phyloP scores from a whole-genome alignment of 1,140 invertebrate species.

The Penaeus japonicus region DNA sequence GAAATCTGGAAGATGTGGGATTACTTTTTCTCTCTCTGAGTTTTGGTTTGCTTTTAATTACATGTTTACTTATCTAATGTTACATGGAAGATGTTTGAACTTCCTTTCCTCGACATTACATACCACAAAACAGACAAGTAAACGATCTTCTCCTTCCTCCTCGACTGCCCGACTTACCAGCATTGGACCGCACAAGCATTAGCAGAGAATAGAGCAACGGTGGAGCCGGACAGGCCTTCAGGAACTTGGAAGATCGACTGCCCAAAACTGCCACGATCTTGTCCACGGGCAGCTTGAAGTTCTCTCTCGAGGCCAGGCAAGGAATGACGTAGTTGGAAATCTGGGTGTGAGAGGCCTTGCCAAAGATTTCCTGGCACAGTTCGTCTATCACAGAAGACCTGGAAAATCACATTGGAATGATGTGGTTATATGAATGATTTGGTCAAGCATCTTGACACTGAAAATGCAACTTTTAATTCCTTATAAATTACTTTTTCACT shows the following conservation, averaged over 20 bases:
- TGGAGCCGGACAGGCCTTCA: slow-evolving; percentile 24
- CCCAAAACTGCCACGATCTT: slow-evolving; percentile 28
- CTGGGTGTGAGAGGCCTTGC: slow-evolving; percentile 35
- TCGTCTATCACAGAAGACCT: slow-evolving; percentile 33
- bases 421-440: neutral
- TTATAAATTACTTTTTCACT: too few relatives aligned
- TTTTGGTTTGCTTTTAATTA: too few relatives aligned
- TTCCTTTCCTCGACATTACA: too few relatives aligned
- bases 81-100: too few relatives aligned
- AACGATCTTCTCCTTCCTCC: too few relatives aligned
- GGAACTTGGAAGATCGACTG: neutral
- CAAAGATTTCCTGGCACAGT: slow-evolving; percentile 34
- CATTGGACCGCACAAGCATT: slow-evolving; percentile 27
- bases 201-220: slow-evolving; percentile 43
- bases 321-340: slow-evolving; percentile 39
- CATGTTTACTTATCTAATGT: too few relatives aligned
- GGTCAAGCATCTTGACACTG: too few relatives aligned
- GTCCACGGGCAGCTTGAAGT: slow-evolving; percentile 33
- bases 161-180: neutral
- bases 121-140: too few relatives aligned
- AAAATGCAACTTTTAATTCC: too few relatives aligned
- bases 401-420: neutral
- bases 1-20: slow-evolving; percentile 30
- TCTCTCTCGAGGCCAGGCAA: neutral
- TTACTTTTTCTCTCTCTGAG: too few relatives aligned